Evolutionary conservation across 2,113 vertebrate genomes (phyloP).

Genomic region (Chamaetylas fuelleborni): DNA sequence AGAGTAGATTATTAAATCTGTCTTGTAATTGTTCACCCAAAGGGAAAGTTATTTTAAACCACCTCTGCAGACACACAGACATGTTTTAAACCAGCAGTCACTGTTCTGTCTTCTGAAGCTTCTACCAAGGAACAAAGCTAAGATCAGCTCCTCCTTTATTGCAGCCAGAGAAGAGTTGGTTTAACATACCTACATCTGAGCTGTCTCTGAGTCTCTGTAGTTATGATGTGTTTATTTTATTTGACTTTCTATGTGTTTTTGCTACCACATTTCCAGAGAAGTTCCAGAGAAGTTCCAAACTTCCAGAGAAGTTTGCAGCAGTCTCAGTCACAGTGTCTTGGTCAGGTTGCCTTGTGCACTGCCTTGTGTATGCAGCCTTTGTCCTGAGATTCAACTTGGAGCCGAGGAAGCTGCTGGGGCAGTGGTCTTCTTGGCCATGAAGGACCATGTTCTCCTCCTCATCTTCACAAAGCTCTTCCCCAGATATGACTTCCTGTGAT

Average conservation of each 20-base stretch:
- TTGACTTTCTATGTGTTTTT: background rate
- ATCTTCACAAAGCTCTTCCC: background rate
- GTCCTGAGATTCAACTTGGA: background rate
- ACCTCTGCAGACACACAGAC: background rate
- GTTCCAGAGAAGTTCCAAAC: background rate
- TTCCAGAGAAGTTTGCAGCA: background rate
- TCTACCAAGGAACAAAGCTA: background rate
- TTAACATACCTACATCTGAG: background rate
- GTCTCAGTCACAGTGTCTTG: rapidly evolving
- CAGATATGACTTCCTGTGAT: background rate
- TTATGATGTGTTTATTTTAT: background rate
- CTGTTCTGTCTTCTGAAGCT: background rate
- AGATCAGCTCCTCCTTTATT: background rate
- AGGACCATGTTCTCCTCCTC: background rate
- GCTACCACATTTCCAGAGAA: background rate
- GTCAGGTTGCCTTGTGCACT: rapidly evolving
- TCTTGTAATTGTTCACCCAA: background rate
- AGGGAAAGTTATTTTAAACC: background rate
- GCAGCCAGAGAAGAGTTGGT: background rate
- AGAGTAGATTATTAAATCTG: background rate
- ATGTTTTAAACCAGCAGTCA: background rate
- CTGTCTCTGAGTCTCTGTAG: background rate
- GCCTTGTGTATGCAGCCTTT: background rate
- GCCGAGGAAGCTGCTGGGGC: background rate
- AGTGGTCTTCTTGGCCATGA: background rate